phyloP scores from a whole-genome alignment of 2,113 vertebrate species.

The Pteronura brasiliensis region DNA sequence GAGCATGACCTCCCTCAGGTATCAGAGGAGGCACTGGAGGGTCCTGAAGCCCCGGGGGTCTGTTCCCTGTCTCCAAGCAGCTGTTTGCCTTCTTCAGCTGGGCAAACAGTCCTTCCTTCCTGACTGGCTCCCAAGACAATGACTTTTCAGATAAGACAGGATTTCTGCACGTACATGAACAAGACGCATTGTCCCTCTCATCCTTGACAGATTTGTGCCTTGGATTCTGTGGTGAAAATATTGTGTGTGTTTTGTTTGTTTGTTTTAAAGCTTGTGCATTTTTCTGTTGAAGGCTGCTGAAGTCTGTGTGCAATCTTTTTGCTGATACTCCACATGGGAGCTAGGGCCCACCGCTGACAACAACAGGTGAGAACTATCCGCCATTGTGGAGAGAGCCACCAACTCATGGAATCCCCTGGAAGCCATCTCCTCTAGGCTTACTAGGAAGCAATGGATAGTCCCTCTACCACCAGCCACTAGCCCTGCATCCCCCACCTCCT shows the following conservation, averaged over 20 bases:
- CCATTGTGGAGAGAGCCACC: not conserved
- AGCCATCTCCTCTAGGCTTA: not conserved
- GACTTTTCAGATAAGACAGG: not conserved
- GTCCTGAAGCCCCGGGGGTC: not conserved
- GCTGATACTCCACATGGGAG: too few species aligned
- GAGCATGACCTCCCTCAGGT: not conserved
- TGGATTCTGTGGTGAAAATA: not conserved
- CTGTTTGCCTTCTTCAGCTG: not conserved
- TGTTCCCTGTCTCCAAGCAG: not conserved
- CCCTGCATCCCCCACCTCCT: accelerated
- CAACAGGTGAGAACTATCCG: not conserved
- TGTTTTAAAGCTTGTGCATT: not conserved
- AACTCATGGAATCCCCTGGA: not conserved
- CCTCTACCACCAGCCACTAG: not conserved
- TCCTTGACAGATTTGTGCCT: not conserved
- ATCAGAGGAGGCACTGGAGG: not conserved
- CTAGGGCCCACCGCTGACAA: not conserved
- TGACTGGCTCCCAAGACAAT: not conserved
- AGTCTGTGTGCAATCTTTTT: not conserved
- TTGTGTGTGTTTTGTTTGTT: not conserved
- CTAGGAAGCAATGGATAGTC: not conserved
- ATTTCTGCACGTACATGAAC: not conserved
- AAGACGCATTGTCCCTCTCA: not conserved
- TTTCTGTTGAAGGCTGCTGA: not conserved
- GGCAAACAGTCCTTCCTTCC: not conserved